phyloP scores from a whole-genome alignment of 2,888 invertebrate genomes.

The Heliconius ethilla region DNA sequence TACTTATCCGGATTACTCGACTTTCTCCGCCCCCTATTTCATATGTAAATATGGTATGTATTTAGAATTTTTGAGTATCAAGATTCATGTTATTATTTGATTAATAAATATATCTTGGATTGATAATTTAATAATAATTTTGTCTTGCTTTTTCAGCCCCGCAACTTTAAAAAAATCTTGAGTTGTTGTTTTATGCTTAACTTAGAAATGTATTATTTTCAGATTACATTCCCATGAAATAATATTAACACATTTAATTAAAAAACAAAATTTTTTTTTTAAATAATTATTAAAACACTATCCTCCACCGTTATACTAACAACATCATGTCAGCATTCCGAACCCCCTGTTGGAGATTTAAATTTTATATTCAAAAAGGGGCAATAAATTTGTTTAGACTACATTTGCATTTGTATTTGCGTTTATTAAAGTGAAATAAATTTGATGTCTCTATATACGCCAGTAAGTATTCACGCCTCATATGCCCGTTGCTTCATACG shows the following conservation, averaged over 20 bases:
- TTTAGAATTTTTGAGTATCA: conserved; percentile 44
- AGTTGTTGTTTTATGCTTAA: no score
- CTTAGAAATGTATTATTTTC: not conserved
- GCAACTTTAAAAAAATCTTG: not conserved
- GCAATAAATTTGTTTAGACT: conserved; percentile 57
- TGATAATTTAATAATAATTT: not conserved
- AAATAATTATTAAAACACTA: conserved; percentile 7
- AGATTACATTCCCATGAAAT: not conserved
- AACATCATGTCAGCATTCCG: conserved; percentile 13
- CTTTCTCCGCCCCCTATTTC: conserved; percentile 56
- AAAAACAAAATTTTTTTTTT: not conserved
- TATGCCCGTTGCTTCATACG: conserved; percentile 29
- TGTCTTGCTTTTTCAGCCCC: not conserved
- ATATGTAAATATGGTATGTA: conserved; percentile 60
- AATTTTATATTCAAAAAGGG: conserved; percentile 41
- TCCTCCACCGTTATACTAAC: not conserved
- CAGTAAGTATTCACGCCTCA: conserved; percentile 50
- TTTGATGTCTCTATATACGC: conserved; percentile 61
- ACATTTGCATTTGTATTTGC: conserved; percentile 70
- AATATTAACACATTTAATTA: not conserved
- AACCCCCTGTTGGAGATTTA: conserved; percentile 26
- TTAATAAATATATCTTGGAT: not conserved
- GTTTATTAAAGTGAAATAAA: conserved; percentile 72
- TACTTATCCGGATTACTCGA: conserved; percentile 79
- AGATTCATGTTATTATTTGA: not conserved